These are phyloP conservation scores for Melitaea cinxia DNA, from an alignment of 1,140 invertebrate genomes.

Conservation along the genomic window DNA sequence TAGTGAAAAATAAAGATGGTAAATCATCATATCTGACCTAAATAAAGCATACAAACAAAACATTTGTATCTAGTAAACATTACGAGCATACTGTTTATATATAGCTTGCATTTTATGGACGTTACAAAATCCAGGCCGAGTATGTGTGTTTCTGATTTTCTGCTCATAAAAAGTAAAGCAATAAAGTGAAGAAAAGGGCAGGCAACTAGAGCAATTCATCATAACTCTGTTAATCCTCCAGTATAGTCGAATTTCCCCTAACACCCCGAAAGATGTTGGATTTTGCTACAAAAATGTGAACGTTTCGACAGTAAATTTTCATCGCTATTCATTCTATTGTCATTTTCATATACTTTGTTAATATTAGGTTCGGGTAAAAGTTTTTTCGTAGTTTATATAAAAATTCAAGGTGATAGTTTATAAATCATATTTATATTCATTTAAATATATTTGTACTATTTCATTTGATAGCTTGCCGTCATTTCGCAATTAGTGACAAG, in stretches of 20 bases:
- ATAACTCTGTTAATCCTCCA: slow-evolving; percentile 1
- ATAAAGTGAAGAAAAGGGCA: slow-evolving; percentile 5
- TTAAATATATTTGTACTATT: too few species aligned
- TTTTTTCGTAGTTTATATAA: too few species aligned
- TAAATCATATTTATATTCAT: too few species aligned
- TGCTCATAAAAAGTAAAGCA: slow-evolving; percentile 3
- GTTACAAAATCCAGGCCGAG: slow-evolving; percentile 17
- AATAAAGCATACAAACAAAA: neutral
- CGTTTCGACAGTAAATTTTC: neutral
- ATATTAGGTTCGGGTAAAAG: too few species aligned
- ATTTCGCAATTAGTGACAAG: too few species aligned
- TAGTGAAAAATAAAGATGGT: too few species aligned
- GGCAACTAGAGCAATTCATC: slow-evolving; percentile 1
- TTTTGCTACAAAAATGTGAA: neutral
- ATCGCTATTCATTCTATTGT: neutral
- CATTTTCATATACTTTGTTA: neutral
- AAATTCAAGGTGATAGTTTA: too few species aligned
- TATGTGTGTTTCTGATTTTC: neutral
- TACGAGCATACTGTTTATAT: slow-evolving; percentile 11
- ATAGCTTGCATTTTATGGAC: slow-evolving; percentile 18
- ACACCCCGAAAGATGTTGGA: neutral
- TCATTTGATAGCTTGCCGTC: too few species aligned
- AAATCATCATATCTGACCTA: too few species aligned
- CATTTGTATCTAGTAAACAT: slow-evolving; percentile 13
- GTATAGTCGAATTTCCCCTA: slow-evolving; percentile 1